These are phyloP conservation scores for Agraylea sexmaculata DNA, from an alignment of 1,140 invertebrate species.

Conservation along the genomic window DNA sequence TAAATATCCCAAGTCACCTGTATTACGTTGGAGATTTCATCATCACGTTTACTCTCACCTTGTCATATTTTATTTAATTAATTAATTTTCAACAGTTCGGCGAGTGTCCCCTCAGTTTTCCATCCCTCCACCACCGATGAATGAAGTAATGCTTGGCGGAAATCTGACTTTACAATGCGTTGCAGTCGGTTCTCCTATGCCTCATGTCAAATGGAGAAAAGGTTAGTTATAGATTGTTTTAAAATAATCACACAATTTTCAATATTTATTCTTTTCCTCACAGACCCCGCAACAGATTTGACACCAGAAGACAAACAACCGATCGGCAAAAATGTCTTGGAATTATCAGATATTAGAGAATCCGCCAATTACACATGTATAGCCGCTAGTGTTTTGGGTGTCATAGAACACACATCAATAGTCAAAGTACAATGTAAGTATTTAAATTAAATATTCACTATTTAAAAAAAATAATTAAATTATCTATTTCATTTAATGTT, in stretches of 20 bases:
- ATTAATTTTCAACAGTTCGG: too few species aligned
- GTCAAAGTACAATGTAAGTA: slow-evolving; percentile 93
- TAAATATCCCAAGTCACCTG: too few species aligned
- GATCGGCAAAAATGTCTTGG: slow-evolving; percentile 75
- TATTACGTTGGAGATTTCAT: too few species aligned
- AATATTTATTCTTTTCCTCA: slow-evolving; percentile 2
- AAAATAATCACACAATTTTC: background rate
- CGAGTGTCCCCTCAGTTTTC: slow-evolving; percentile 90
- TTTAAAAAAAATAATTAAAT: slow-evolving; percentile 1
- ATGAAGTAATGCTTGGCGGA: slow-evolving; percentile 81
- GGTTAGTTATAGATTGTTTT: slow-evolving; percentile 34
- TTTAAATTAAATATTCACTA: background rate
- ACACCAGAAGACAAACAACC: slow-evolving; percentile 78
- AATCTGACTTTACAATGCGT: slow-evolving; percentile 91
- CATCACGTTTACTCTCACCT: too few species aligned
- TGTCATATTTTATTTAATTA: too few species aligned
- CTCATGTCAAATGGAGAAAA: slow-evolving; percentile 90
- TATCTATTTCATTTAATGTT: slow-evolving; percentile 2
- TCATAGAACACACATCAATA: slow-evolving; percentile 73
- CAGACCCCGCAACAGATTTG: slow-evolving; percentile 57
- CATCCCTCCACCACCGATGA: slow-evolving; percentile 67
- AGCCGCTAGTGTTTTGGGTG: slow-evolving; percentile 85
- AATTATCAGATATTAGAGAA: slow-evolving; percentile 75
- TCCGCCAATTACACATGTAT: slow-evolving; percentile 95
- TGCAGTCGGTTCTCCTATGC: slow-evolving; percentile 94